Evolutionary conservation across 2,888 invertebrate species (phyloP).

Genomic region (Watsonalla binaria): DNA sequence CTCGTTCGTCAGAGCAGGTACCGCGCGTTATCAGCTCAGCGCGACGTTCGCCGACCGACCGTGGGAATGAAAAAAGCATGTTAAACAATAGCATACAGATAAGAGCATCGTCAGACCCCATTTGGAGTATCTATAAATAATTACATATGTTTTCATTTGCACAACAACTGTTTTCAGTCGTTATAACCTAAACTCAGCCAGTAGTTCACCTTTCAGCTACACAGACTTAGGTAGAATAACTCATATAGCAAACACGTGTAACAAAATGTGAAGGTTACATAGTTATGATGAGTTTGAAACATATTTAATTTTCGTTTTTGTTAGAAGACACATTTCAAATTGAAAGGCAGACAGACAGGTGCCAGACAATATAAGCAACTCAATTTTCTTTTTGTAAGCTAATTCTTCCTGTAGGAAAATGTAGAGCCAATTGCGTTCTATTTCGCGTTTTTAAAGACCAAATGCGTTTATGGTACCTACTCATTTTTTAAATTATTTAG

Average conservation of each 20-base stretch:
- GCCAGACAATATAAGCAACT: background rate
- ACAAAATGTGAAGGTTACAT: background rate
- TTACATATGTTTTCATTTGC: slow-evolving; percentile 59
- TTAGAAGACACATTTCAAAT: no score
- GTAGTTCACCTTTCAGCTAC: no score
- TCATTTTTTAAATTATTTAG: background rate
- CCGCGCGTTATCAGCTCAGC: slow-evolving; percentile 57
- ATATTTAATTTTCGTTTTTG: no score
- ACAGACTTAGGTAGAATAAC: no score
- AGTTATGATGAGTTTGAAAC: background rate
- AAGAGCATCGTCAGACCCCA: slow-evolving; percentile 67
- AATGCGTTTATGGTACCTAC: no score
- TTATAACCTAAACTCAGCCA: background rate
- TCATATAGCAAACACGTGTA: no score
- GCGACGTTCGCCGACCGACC: slow-evolving; percentile 57
- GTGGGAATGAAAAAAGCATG: slow-evolving; percentile 75
- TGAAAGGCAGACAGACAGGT: background rate
- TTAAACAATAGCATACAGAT: slow-evolving; percentile 74
- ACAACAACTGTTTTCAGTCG: slow-evolving; percentile 8
- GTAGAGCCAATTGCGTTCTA: background rate
- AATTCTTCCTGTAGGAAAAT: background rate
- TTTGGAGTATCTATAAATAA: slow-evolving; percentile 66
- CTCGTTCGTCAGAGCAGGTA: slow-evolving; percentile 35
- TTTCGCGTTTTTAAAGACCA: background rate
- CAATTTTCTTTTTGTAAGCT: background rate